Conservation (phyloP, 2,797 vertebrate species). For the Pagetopsis macropterus region DNA sequence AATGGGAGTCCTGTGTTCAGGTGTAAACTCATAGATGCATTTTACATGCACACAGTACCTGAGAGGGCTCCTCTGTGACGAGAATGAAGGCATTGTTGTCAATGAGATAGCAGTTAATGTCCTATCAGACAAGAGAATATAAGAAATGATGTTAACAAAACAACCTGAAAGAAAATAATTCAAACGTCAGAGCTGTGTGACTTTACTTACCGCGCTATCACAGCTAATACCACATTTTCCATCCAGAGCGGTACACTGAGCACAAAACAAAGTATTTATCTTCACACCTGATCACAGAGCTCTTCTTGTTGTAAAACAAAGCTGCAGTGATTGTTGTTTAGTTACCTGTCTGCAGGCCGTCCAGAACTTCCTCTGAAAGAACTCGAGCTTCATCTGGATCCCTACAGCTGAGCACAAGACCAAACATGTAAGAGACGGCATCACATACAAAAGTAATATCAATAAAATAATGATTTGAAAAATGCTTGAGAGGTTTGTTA, state of each 20-base stretch:
- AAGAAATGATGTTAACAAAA: neutral
- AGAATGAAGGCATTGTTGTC: constrained; percentile 99
- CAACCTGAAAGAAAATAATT: neutral
- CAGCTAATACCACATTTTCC: constrained; percentile 96
- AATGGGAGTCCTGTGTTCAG: neutral
- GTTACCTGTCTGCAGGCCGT: constrained; percentile 97
- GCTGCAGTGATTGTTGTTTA: neutral
- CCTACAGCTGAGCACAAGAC: constrained; percentile 88
- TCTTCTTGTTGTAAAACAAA: neutral
- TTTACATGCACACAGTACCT: constrained; percentile 80
- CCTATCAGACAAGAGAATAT: constrained; percentile 74
- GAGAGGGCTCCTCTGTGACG: constrained; percentile 92
- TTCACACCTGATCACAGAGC: neutral
- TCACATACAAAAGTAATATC: neutral
- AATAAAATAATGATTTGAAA: neutral
- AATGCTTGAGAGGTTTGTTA: constrained; percentile 64
- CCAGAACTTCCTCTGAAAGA: constrained; percentile 99
- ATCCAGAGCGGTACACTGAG: constrained; percentile 94
- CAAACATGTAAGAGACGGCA: neutral
- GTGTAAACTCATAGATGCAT: constrained; percentile 3
- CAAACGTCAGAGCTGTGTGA: neutral
- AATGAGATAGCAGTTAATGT: constrained; percentile 97
- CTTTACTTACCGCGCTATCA: constrained; percentile 89
- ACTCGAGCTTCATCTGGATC: constrained; percentile 99
- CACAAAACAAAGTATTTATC: constrained; percentile 35